A percentile compares a stretch with the other conserved stretches of the same genome.
Conservation (phyloP, 2,113 vertebrate species). For the Recurvirostra avosetta region DNA sequence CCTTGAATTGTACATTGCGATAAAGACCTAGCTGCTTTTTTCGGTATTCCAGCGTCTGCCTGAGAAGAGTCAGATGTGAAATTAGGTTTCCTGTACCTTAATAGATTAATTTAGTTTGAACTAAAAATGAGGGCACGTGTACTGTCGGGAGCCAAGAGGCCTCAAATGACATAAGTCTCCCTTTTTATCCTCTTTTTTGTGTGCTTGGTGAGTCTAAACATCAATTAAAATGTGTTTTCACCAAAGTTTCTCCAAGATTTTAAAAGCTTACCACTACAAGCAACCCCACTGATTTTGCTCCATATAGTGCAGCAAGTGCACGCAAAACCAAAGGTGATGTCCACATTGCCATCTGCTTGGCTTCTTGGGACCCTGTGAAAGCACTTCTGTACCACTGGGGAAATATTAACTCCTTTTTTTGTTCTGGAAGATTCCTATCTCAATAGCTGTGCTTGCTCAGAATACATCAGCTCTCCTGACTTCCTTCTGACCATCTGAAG, state of each 20-base stretch:
- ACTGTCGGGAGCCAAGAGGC: conserved; percentile 8
- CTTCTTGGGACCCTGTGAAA: not conserved
- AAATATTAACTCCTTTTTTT: not conserved
- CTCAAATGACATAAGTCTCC: not conserved
- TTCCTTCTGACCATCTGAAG: not conserved
- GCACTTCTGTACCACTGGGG: not conserved
- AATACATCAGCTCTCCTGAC: not conserved
- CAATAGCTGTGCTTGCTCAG: not conserved
- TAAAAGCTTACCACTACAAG: not conserved
- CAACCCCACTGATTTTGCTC: not conserved
- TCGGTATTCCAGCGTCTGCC: conserved; percentile 9
- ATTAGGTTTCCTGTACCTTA: conserved; percentile 62
- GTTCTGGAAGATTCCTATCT: not conserved
- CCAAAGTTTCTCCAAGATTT: not conserved
- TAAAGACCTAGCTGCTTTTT: conserved; percentile 56
- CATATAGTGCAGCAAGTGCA: not conserved
- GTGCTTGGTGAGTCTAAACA: not conserved
- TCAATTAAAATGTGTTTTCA: not conserved
- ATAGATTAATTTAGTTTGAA: conserved; percentile 48
- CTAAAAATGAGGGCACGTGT: conserved; percentile 25
- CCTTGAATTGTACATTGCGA: conserved; percentile 62
- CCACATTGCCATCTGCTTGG: not conserved
- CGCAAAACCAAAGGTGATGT: not conserved
- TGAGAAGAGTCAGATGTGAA: conserved; percentile 28
- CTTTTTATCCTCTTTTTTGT: not conserved